These are phyloP conservation scores for Aphis gossypii DNA, from an alignment of 1,140 invertebrate genomes.

Conservation along the genomic window DNA sequence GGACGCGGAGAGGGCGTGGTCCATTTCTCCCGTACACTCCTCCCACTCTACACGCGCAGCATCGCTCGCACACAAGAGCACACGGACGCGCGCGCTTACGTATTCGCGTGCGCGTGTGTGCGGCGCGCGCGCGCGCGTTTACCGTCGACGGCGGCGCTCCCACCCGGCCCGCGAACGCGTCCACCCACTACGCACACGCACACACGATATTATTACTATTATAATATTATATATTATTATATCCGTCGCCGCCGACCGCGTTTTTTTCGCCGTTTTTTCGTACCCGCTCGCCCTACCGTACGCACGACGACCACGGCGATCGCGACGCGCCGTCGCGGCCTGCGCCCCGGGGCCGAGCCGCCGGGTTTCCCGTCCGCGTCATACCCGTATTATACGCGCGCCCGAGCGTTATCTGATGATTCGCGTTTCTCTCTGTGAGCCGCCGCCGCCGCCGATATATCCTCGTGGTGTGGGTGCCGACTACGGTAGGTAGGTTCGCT, in stretches of 20 bases:
- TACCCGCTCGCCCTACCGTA: slow-evolving; percentile 9
- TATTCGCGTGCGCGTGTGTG: neutral
- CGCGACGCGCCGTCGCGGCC: slow-evolving; percentile 25
- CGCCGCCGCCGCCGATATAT: neutral
- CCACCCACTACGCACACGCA: neutral
- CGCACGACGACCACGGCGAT: neutral
- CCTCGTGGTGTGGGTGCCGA: neutral
- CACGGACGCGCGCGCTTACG: neutral
- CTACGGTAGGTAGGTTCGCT: neutral
- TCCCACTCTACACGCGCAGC: slow-evolving; percentile 24
- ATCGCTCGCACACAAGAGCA: neutral
- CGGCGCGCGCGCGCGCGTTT: neutral
- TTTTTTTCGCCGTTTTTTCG: slow-evolving; percentile 46
- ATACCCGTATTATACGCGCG: neutral
- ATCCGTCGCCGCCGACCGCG: neutral
- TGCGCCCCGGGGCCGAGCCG: neutral
- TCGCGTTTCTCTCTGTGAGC: neutral
- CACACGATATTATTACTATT: neutral
- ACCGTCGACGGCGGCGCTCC: neutral
- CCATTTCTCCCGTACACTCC: slow-evolving; percentile 47
- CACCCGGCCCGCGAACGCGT: neutral
- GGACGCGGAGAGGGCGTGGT: slow-evolving; percentile 38
- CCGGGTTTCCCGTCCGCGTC: neutral
- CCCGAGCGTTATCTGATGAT: slow-evolving; percentile 1
- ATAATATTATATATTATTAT: slow-evolving; percentile 15